phyloP scores from a whole-genome alignment of 2,113 vertebrate species.

The Mus pahari region DNA sequence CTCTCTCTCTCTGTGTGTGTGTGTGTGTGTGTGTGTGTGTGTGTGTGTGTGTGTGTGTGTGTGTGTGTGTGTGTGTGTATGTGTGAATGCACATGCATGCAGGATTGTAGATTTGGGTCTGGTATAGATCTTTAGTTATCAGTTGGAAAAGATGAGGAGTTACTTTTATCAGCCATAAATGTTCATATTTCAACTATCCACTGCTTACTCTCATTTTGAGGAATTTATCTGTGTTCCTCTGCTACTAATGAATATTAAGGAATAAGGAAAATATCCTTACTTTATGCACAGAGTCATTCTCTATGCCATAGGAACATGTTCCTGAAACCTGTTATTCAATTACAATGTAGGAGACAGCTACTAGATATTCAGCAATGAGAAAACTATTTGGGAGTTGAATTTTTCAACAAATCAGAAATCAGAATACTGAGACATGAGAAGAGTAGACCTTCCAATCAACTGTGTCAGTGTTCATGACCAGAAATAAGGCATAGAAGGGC shows the following conservation, averaged over 20 bases:
- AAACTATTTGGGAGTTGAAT: not conserved
- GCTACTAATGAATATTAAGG: conserved; percentile 34
- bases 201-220: not conserved
- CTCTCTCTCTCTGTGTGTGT: not conserved
- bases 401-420: not conserved
- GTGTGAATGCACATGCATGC: not conserved
- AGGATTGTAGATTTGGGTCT: not conserved
- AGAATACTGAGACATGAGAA: not conserved
- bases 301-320: conserved; percentile 15
- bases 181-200: conserved; percentile 12
- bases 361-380: conserved; percentile 22
- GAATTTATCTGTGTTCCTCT: conserved; percentile 33
- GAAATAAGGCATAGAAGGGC: not conserved
- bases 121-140: not conserved
- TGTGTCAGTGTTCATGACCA: not conserved
- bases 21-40: not conserved
- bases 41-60: not conserved
- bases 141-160: not conserved
- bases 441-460: not conserved
- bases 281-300: not conserved
- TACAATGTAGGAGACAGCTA: not conserved
- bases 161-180: conserved; percentile 28
- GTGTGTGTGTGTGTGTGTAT: too few species aligned
- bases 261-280: not conserved
- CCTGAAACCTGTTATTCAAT: not conserved